Evolutionary conservation across 2,113 vertebrate species (phyloP).

Genomic region (Heterotis niloticus): DNA sequence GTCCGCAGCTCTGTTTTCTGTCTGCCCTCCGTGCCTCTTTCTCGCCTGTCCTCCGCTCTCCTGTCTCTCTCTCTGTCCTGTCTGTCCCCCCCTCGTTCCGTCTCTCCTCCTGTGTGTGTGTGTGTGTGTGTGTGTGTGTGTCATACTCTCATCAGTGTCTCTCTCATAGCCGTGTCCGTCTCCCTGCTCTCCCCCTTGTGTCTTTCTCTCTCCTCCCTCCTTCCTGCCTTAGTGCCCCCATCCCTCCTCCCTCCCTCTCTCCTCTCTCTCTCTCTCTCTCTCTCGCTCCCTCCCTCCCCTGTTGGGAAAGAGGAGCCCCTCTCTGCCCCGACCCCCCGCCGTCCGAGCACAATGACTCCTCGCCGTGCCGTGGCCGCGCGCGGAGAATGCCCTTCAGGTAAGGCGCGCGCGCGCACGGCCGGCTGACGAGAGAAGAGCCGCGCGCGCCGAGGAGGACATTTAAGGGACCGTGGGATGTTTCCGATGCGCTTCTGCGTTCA

Average conservation of each 20-base stretch:
- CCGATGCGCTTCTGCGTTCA: slow-evolving; percentile 42
- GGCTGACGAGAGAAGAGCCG: slow-evolving; percentile 44
- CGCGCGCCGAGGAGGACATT: slow-evolving; percentile 40
- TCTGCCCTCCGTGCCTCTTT: too few relatives aligned
- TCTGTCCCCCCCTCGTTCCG: too few relatives aligned
- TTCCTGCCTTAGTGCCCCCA: slow-evolving; percentile 49
- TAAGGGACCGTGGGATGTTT: slow-evolving; percentile 48
- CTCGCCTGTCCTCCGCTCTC: too few relatives aligned
- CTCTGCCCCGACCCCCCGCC: slow-evolving; percentile 32
- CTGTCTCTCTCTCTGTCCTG: too few relatives aligned
- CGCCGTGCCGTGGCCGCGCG: slow-evolving; percentile 69
- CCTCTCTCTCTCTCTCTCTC: too few relatives aligned
- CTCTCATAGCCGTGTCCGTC: neutral
- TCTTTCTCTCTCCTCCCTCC: neutral
- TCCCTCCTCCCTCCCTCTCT: too few relatives aligned
- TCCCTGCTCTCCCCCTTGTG: neutral
- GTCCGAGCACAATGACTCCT: slow-evolving; percentile 66
- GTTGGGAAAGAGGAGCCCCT: slow-evolving; percentile 51
- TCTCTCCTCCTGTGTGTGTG: neutral
- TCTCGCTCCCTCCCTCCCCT: slow-evolving; percentile 44
- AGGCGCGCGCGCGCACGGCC: slow-evolving; percentile 43
- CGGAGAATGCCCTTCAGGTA: slow-evolving; percentile 78
- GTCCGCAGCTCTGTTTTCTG: too few relatives aligned
- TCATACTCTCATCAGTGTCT: neutral
- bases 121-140: neutral